These are phyloP conservation scores for Lacerta agilis DNA, from an alignment of 2,797 vertebrate genomes.

Conservation along the genomic window DNA sequence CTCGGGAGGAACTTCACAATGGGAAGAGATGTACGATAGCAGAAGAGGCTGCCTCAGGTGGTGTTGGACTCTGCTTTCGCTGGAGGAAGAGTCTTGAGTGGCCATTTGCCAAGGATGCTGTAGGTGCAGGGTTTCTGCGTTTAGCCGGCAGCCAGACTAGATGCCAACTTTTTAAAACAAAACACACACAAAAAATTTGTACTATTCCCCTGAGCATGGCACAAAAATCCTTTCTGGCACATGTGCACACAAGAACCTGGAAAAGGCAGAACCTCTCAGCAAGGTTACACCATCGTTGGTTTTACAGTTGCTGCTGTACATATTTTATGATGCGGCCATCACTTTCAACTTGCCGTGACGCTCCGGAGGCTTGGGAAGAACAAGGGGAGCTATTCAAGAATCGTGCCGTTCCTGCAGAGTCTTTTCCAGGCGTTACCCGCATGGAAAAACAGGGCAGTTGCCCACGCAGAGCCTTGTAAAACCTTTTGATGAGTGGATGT, in stretches of 20 bases:
- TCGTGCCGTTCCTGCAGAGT: conserved; percentile 59
- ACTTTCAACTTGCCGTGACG: conserved; percentile 50
- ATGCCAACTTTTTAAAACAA: not conserved
- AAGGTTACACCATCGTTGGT: conserved; percentile 58
- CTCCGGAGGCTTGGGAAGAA: conserved; percentile 68
- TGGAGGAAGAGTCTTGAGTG: too few species aligned
- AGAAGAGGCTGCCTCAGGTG: too few species aligned
- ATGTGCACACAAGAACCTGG: conserved; percentile 37
- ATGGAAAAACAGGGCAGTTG: conserved; percentile 69
- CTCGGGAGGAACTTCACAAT: too few species aligned
- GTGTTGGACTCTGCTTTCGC: too few species aligned
- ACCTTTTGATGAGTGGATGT: conserved; percentile 72
- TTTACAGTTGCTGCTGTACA: conserved; percentile 60
- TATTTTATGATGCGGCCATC: conserved; percentile 70
- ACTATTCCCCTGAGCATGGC: not conserved
- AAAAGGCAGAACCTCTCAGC: conserved; percentile 53
- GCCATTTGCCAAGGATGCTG: too few species aligned
- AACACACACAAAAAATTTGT: too few species aligned
- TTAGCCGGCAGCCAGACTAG: too few species aligned
- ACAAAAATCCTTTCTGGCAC: conserved; percentile 19
- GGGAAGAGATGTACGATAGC: too few species aligned
- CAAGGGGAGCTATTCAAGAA: conserved; percentile 75
- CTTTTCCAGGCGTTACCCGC: conserved; percentile 74
- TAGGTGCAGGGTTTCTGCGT: too few species aligned
- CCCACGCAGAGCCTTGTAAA: conserved; percentile 71